phyloP scores from a whole-genome alignment of 1,140 invertebrate genomes.

The Platyscapa corneri region DNA sequence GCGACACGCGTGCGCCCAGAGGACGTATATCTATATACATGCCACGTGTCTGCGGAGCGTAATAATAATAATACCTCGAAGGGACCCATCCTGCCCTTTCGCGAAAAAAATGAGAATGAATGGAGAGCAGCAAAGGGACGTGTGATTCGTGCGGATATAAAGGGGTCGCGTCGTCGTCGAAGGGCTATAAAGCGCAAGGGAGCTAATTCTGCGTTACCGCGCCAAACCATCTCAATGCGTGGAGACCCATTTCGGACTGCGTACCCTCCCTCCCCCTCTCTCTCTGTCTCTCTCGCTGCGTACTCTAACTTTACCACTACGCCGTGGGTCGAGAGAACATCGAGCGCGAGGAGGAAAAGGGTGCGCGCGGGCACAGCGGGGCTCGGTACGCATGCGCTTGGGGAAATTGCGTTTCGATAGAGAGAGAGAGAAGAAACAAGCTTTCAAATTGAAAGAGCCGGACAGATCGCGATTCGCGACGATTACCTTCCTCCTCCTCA shows the following conservation, averaged over 20 bases:
- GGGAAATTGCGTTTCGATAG: background rate
- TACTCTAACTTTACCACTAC: background rate
- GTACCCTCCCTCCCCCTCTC: background rate
- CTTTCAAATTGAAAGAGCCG: background rate
- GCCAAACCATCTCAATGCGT: background rate
- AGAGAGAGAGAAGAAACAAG: background rate
- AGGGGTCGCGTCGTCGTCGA: background rate
- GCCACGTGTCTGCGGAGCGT: conserved; percentile 5
- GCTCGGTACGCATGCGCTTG: background rate
- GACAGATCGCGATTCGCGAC: background rate
- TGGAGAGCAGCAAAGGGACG: conserved; percentile 1
- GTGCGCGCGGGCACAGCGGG: background rate
- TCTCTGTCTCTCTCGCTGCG: background rate
- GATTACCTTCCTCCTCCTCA: background rate
- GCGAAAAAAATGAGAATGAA: conserved; percentile 14
- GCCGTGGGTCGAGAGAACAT: background rate
- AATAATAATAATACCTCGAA: conserved; percentile 18
- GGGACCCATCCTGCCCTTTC: background rate
- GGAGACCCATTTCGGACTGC: background rate
- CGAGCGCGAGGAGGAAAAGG: background rate
- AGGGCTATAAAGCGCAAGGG: background rate
- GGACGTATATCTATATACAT: conserved; percentile 29
- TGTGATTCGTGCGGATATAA: background rate
- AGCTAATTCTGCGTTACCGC: conserved; percentile 3
- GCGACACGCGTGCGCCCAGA: background rate